phyloP scores from a whole-genome alignment of 2,797 vertebrate genomes.

The Hylomyscus alleni region DNA sequence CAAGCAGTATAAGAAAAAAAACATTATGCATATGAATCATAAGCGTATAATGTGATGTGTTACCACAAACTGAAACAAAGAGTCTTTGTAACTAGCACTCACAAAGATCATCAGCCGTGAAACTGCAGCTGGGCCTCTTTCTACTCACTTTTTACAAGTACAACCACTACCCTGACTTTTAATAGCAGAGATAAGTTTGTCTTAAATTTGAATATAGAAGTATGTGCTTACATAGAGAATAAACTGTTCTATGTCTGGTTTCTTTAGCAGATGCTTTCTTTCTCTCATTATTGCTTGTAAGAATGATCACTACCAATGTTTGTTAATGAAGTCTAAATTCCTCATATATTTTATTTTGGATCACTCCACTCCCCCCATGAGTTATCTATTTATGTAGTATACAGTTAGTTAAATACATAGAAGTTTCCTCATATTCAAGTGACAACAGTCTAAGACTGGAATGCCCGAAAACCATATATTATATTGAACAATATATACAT shows the following conservation, averaged over 20 bases:
- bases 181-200: not conserved
- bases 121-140: not conserved
- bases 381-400: slow-evolving; percentile 27
- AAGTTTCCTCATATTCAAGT: not conserved
- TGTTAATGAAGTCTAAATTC: not conserved
- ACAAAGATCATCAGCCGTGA: not conserved
- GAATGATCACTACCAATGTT: not conserved
- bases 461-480: not conserved
- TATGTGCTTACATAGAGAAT: not conserved
- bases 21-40: not conserved
- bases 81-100: not conserved
- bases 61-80: not conserved
- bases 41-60: not conserved
- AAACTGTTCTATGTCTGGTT: slow-evolving; percentile 24
- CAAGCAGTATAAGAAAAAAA: not conserved
- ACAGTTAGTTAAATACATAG: not conserved
- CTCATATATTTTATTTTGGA: slow-evolving; percentile 1
- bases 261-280: slow-evolving; percentile 54
- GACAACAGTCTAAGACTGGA: not conserved
- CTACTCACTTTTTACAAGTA: not conserved
- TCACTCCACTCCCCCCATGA: not conserved
- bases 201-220: slow-evolving; percentile 25
- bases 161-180: not conserved
- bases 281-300: not conserved
- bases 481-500: not conserved